phyloP scores from a whole-genome alignment of 2,797 vertebrate species.

The Garrulus glandarius region DNA sequence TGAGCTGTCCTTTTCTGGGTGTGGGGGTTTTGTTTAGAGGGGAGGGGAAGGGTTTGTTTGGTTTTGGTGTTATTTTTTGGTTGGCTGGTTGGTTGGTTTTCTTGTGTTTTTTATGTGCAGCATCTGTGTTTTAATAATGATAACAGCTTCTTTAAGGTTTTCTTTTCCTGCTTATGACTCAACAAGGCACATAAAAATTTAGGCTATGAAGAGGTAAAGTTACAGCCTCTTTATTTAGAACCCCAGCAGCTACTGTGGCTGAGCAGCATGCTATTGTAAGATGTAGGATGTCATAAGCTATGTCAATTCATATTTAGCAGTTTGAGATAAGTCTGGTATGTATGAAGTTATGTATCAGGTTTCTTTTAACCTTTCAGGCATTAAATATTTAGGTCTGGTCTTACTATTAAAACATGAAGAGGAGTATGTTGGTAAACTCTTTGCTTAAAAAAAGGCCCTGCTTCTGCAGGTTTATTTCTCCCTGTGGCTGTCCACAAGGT shows the following conservation, averaged over 20 bases:
- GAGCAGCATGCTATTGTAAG: background rate
- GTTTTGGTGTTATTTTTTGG: background rate
- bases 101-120: background rate
- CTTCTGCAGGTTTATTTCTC: background rate
- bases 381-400: background rate
- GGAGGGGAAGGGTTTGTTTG: background rate
- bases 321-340: background rate
- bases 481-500: background rate
- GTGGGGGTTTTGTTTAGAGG: background rate
- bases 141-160: background rate
- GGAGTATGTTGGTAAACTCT: background rate
- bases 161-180: background rate
- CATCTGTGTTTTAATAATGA: background rate
- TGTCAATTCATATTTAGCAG: conserved; percentile 9
- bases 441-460: background rate
- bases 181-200: background rate
- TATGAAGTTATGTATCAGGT: background rate
- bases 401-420: background rate
- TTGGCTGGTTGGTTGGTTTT: background rate
- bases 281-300: background rate
- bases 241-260: background rate
- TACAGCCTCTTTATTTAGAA: background rate
- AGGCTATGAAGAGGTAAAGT: background rate
- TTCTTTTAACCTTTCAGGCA: conserved; percentile 28
- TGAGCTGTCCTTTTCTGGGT: background rate